A percentile compares a stretch with the other conserved stretches of the same genome.
Conservation (phyloP, 2,113 vertebrate species). For the Paratilapia polleni region DNA sequence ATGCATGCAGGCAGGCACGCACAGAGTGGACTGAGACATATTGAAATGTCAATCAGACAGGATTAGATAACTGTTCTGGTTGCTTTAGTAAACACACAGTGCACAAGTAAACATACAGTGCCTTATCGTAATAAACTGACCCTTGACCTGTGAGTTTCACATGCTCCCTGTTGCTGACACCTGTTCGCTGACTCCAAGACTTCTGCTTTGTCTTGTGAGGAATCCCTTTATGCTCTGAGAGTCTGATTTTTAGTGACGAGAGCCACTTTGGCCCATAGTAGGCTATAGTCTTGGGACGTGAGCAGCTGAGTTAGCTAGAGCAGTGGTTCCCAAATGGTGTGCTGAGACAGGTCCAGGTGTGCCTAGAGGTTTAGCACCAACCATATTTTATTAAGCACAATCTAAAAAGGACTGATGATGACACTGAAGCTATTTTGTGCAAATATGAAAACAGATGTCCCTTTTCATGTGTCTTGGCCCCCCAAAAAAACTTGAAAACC, state of each 20-base stretch:
- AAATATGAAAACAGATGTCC: too few relatives aligned
- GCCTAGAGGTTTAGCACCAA: not conserved
- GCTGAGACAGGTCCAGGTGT: not conserved
- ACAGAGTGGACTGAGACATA: not conserved
- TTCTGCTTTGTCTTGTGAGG: conserved; percentile 21
- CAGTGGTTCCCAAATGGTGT: not conserved
- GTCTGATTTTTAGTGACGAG: conserved; percentile 8
- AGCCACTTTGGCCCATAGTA: not conserved
- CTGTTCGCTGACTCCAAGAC: not conserved
- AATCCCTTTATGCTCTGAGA: not conserved
- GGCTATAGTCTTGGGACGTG: not conserved
- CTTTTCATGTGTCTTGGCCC: too few relatives aligned
- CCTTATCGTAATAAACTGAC: not conserved
- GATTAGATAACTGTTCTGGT: conserved; percentile 9
- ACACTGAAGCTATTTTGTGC: too few relatives aligned
- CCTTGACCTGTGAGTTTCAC: not conserved
- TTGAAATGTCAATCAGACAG: not conserved
- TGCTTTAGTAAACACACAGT: not conserved
- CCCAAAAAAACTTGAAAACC: not conserved
- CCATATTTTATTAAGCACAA: too few relatives aligned
- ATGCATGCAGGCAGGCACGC: not conserved
- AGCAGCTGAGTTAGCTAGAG: not conserved
- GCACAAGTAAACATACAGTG: not conserved
- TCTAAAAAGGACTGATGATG: not conserved
- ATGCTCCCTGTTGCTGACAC: not conserved